These are phyloP conservation scores for Drosophila santomea DNA, from an alignment of 1,140 invertebrate genomes.

Conservation along the genomic window DNA sequence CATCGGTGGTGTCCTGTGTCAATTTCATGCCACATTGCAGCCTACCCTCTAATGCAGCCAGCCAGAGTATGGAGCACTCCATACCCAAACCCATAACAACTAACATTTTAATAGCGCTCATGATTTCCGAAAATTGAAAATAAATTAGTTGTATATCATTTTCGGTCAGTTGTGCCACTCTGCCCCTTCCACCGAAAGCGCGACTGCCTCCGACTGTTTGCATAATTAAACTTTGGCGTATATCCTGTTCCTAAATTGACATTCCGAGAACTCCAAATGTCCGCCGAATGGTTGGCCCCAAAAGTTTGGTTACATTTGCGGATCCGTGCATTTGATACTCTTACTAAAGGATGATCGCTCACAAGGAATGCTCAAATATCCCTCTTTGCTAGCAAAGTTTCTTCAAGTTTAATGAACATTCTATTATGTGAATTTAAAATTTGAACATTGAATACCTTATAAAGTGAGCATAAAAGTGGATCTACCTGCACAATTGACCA, in stretches of 20 bases:
- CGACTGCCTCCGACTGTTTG: constrained; percentile 41
- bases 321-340: background rate
- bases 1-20: constrained; percentile 33
- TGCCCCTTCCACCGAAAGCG: background rate
- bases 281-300: constrained; percentile 11
- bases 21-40: constrained; percentile 66
- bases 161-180: constrained; percentile 40
- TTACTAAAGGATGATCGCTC: background rate
- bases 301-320: background rate
- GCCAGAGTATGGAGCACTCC: constrained; percentile 43
- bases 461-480: background rate
- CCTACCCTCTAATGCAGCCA: constrained; percentile 35
- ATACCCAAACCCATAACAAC: constrained; percentile 12
- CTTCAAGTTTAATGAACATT: no score
- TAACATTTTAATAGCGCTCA: constrained; percentile 81
- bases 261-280: constrained; percentile 55
- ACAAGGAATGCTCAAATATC: no score
- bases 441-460: background rate
- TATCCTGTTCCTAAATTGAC: constrained; percentile 73
- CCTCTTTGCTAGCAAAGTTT: no score
- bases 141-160: constrained; percentile 83
- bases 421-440: background rate
- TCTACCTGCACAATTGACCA: background rate
- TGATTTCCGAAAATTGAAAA: constrained; percentile 82
- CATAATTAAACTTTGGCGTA: constrained; percentile 76